Conservation (phyloP, 2,888 invertebrate species). For the Melinopterus prodromus region DNA sequence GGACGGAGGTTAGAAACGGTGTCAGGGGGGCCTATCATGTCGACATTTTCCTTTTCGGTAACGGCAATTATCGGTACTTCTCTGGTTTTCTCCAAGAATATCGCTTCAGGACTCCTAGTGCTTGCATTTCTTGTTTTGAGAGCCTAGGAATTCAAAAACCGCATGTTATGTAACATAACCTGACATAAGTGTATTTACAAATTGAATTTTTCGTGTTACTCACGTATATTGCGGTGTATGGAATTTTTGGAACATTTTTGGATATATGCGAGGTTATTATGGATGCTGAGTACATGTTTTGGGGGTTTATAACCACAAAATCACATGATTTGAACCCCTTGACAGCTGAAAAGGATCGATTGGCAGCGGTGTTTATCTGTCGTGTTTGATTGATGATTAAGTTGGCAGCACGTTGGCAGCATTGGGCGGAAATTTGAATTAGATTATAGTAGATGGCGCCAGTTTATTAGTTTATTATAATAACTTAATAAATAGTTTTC, state of each 20-base stretch:
- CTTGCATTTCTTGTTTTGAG: conserved; percentile 22
- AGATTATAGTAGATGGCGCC: no score
- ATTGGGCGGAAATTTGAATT: no score
- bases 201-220: background rate
- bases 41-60: conserved; percentile 57
- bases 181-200: background rate
- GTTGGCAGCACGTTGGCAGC: no score
- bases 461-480: no score
- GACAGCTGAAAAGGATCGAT: background rate
- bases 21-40: conserved; percentile 84
- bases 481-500: no score
- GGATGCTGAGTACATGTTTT: background rate
- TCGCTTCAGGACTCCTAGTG: conserved; percentile 40
- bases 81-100: conserved; percentile 43
- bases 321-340: background rate
- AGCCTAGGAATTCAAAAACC: conserved; percentile 1
- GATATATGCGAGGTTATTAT: background rate
- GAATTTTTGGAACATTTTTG: background rate
- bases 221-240: conserved; percentile 4
- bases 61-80: conserved; percentile 54
- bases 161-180: conserved; percentile 1
- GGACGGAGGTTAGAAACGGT: conserved; percentile 80
- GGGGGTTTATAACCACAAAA: background rate
- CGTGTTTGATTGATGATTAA: no score
- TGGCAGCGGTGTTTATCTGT: no score